Evolutionary conservation across 2,113 vertebrate species (phyloP).

Genomic region (Caloenas nicobarica): DNA sequence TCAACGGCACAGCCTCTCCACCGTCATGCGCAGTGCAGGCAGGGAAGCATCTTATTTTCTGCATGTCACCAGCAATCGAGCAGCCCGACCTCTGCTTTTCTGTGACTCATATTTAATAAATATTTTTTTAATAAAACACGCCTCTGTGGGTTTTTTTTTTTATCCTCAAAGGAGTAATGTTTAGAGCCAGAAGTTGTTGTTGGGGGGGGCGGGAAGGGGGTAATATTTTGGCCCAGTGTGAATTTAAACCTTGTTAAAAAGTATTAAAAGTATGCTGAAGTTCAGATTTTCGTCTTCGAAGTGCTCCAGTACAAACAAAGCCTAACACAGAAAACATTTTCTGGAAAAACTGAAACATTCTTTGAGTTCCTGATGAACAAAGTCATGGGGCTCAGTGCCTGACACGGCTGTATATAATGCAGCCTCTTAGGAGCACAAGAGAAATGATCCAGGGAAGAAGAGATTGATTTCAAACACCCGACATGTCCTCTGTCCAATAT

Average conservation of each 20-base stretch:
- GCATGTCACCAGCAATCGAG: neutral
- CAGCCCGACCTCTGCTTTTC: conserved; percentile 50
- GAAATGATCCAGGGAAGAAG: conserved; percentile 47
- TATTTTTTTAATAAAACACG: conserved; percentile 58
- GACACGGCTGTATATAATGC: conserved; percentile 27
- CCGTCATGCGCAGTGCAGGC: accelerated
- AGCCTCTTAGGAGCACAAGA: conserved; percentile 46
- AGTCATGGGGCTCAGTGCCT: conserved; percentile 28
- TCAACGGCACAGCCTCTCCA: neutral
- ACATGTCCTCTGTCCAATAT: conserved; percentile 43
- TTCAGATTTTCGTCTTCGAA: conserved; percentile 64
- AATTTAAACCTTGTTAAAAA: conserved; percentile 70
- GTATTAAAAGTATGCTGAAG: conserved; percentile 51
- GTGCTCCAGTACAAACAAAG: conserved; percentile 64
- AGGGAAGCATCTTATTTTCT: neutral
- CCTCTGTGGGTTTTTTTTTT: conserved; percentile 46
- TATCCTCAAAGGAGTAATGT: conserved; percentile 57
- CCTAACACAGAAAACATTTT: conserved; percentile 59
- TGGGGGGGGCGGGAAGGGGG: accelerated
- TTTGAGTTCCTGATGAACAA: conserved; percentile 42
- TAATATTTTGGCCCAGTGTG: conserved; percentile 29
- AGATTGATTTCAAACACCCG: conserved; percentile 58
- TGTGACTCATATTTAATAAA: conserved; percentile 53
- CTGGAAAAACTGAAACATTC: conserved; percentile 61
- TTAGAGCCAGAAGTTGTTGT: conserved; percentile 14